Evolutionary conservation across 2,888 invertebrate genomes (phyloP).

Genomic region (Zeuzera pyrina): DNA sequence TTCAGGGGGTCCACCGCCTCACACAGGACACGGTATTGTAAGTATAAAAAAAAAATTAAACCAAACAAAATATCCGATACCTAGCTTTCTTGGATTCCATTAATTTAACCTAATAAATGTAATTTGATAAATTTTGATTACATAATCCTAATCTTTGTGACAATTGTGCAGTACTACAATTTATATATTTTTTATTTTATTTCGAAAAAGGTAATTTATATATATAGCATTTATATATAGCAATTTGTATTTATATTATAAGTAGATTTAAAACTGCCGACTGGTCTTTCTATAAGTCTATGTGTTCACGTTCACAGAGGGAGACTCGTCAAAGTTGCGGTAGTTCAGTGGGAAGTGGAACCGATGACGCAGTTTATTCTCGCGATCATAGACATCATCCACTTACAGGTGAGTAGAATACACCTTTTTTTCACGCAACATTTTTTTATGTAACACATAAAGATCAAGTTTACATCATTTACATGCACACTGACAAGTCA

Average conservation of each 20-base stretch:
- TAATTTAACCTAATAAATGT: too few species aligned
- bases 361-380: constrained; percentile 56
- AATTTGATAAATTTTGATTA: too few species aligned
- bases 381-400: constrained; percentile 53
- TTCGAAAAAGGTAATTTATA: too few species aligned
- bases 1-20: constrained; percentile 65
- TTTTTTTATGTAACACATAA: too few species aligned
- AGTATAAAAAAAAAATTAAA: constrained; percentile 19
- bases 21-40: constrained; percentile 32
- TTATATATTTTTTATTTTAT: too few species aligned
- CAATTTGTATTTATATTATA: neutral
- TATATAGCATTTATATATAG: too few species aligned
- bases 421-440: neutral
- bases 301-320: constrained; percentile 35
- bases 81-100: too few species aligned
- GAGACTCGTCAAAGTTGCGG: constrained; percentile 62
- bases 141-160: too few species aligned
- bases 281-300: too few species aligned
- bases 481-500: too few species aligned
- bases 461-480: too few species aligned
- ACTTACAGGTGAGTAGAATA: constrained; percentile 38
- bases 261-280: constrained; percentile 1
- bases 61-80: neutral
- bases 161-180: too few species aligned
- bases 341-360: constrained; percentile 57